These are phyloP conservation scores for Augochlora pura DNA, from an alignment of 1,140 invertebrate species.

Conservation along the genomic window DNA sequence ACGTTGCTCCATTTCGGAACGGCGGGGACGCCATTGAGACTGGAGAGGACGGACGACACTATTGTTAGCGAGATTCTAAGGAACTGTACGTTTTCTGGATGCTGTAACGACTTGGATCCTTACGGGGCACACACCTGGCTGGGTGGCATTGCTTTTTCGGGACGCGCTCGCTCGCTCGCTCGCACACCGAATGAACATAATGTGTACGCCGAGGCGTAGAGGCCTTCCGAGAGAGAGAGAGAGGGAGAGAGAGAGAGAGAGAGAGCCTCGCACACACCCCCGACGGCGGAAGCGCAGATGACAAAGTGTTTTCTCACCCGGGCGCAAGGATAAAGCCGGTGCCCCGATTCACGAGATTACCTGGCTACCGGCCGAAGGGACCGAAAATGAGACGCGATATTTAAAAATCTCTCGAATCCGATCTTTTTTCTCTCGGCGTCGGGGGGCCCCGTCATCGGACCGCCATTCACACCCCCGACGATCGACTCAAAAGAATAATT, in stretches of 20 bases:
- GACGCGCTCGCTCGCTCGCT: conserved; percentile 42
- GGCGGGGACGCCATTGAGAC: conserved; percentile 39
- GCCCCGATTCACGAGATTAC: conserved; percentile 67
- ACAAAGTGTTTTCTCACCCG: conserved; percentile 72
- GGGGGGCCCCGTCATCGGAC: conserved; percentile 35
- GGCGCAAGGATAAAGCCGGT: conserved; percentile 64
- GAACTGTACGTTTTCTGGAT: conserved; percentile 70
- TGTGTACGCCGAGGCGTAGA: conserved; percentile 38
- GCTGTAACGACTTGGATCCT: conserved; percentile 69
- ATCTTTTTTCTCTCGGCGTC: too few species aligned
- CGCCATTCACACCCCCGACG: conserved; percentile 30
- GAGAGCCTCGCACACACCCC: conserved; percentile 70
- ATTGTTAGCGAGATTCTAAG: conserved; percentile 58
- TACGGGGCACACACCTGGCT: conserved; percentile 74
- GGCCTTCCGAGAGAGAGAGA: conserved; percentile 5
- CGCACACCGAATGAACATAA: conserved; percentile 58
- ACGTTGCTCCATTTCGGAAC: conserved; percentile 55
- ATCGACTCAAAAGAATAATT: conserved; percentile 24
- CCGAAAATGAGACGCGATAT: conserved; percentile 37
- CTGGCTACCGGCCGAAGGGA: conserved; percentile 34
- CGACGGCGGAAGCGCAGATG: conserved; percentile 75
- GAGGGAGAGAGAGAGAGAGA: too few species aligned
- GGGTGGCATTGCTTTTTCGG: conserved; percentile 60
- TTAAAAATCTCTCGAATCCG: conserved; percentile 31
- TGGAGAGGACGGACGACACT: conserved; percentile 55